Conservation (phyloP, 2,888 invertebrate species). For the Lottia scabra region DNA sequence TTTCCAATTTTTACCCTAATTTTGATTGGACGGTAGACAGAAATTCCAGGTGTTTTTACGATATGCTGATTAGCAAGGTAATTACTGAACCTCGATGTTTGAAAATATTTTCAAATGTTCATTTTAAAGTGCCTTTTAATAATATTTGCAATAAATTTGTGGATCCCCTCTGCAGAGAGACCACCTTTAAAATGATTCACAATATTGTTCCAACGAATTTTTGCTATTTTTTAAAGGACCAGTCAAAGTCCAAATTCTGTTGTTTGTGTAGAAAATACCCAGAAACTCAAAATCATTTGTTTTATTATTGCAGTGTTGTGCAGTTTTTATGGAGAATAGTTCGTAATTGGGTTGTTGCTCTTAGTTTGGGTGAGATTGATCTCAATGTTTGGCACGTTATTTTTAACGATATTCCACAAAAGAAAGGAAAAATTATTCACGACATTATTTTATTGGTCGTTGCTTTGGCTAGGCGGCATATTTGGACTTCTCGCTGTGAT, state of each 20-base stretch:
- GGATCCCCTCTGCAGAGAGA: not conserved
- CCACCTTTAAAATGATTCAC: not conserved
- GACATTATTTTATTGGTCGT: not conserved
- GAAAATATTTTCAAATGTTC: not conserved
- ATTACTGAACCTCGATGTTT: not conserved
- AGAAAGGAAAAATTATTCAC: not conserved
- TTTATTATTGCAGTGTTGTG: not conserved
- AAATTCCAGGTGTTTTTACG: constrained; percentile 2
- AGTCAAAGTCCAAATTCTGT: not conserved
- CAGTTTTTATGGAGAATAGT: not conserved
- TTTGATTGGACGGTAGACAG: not conserved
- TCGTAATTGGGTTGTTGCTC: not conserved
- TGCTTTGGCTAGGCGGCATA: constrained; percentile 2
- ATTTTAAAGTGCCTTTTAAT: not conserved
- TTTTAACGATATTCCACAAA: not conserved
- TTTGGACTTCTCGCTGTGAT: not conserved
- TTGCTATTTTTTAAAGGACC: not conserved
- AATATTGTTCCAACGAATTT: not conserved
- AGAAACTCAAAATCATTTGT: not conserved
- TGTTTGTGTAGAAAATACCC: not conserved
- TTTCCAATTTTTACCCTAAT: not conserved
- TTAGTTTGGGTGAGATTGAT: constrained; percentile 4
- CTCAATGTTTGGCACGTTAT: constrained; percentile 6
- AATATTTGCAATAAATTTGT: not conserved
- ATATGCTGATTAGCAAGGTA: not conserved